These are phyloP conservation scores for Stenurella melanura DNA, from an alignment of 2,888 invertebrate genomes.

Conservation along the genomic window DNA sequence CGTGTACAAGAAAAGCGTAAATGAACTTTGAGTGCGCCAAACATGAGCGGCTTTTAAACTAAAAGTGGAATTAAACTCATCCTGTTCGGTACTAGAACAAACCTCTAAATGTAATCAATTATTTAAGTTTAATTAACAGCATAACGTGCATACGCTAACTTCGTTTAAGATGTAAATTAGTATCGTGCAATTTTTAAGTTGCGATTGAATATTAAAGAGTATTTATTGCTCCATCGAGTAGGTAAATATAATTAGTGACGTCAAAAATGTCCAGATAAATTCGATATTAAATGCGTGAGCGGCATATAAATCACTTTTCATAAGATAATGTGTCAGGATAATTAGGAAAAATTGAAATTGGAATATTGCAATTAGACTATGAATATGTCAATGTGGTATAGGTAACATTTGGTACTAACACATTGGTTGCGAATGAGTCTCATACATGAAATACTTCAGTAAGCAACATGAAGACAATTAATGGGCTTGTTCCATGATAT, in stretches of 20 bases:
- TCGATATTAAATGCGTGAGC: neutral
- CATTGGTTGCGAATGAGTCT: too few species aligned
- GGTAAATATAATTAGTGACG: slow-evolving; percentile 4
- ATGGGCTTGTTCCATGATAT: too few species aligned
- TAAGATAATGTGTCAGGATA: neutral
- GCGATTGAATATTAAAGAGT: slow-evolving; percentile 13
- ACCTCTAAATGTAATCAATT: neutral
- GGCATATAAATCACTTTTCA: neutral
- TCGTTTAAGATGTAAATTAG: slow-evolving; percentile 9
- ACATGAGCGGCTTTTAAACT: neutral
- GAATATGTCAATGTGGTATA: neutral
- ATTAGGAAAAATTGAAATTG: neutral
- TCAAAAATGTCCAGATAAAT: slow-evolving; percentile 9
- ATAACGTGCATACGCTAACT: neutral
- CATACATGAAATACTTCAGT: too few species aligned
- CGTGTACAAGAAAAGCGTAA: neutral
- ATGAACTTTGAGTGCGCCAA: neutral
- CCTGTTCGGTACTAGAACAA: neutral
- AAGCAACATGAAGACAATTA: too few species aligned
- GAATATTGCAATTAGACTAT: neutral
- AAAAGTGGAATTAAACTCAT: neutral
- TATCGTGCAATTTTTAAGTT: neutral
- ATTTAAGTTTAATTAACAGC: neutral
- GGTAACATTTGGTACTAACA: too few species aligned
- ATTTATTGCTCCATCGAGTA: neutral